Percentiles rank a stretch among this genome's conserved stretches.
Evolutionary conservation across 2,797 vertebrate genomes (phyloP).

Genomic region (Mastacembelus armatus): DNA sequence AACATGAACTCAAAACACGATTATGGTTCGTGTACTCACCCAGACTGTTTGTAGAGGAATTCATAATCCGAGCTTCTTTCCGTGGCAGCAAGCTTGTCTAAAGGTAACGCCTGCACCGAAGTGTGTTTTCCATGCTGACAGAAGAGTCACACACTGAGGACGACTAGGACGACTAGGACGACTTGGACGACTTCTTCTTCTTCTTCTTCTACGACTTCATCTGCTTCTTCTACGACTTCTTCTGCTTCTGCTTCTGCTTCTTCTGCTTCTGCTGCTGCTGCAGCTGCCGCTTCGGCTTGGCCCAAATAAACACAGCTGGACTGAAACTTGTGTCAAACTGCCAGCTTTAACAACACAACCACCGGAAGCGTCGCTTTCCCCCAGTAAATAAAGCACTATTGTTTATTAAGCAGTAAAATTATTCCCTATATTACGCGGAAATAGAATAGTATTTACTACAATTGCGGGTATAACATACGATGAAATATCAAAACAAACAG

Average conservation of each 20-base stretch:
- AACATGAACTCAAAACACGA: neutral
- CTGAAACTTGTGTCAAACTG: conserved; percentile 1
- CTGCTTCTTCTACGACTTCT: no score
- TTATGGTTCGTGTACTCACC: conserved; percentile 74
- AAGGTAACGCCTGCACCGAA: conserved; percentile 21
- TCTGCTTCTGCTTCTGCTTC: no score
- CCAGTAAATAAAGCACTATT: conserved; percentile 8
- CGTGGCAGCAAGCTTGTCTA: conserved; percentile 12
- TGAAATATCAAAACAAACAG: neutral
- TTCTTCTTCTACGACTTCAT: no score
- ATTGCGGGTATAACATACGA: accelerated
- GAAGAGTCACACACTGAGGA: conserved; percentile 67
- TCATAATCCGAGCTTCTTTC: conserved; percentile 65
- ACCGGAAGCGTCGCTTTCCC: conserved; percentile 48
- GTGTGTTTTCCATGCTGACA: conserved; percentile 74
- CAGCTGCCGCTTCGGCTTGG: no score
- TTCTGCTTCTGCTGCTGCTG: no score
- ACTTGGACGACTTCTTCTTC: no score
- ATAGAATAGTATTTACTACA: no score
- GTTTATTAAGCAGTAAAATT: neutral
- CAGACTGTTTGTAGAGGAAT: conserved; percentile 83
- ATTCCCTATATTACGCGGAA: accelerated
- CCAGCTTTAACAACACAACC: neutral
- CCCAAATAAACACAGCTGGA: conserved; percentile 30
- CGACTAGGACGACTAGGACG: no score